These are phyloP conservation scores for Drosophila pallidifrons DNA, from an alignment of 1,140 invertebrate species.

Conservation along the genomic window DNA sequence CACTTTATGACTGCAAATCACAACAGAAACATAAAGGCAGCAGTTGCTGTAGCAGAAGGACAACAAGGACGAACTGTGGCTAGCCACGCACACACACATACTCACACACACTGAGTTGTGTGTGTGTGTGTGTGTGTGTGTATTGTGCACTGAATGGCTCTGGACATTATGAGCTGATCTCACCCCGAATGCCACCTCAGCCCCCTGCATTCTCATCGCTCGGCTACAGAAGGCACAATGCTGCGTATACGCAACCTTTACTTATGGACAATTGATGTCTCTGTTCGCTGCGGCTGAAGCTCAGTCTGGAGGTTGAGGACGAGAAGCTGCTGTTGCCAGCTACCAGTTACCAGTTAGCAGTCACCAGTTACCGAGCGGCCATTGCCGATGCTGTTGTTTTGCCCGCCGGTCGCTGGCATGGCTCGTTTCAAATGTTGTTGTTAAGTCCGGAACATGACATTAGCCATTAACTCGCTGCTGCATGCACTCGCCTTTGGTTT, in stretches of 20 bases:
- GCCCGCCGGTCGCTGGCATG: conserved; percentile 49
- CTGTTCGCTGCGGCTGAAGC: conserved; percentile 37
- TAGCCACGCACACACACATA: conserved; percentile 32
- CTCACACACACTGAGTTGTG: conserved; percentile 16
- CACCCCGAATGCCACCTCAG: background rate
- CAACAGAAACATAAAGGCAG: conserved; percentile 78
- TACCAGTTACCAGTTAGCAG: too few relatives aligned
- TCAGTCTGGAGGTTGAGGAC: background rate
- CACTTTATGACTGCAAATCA: conserved; percentile 83
- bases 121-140: conserved; percentile 18
- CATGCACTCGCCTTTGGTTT: conserved; percentile 79
- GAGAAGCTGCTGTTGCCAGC: conserved; percentile 34
- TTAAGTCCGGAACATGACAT: conserved; percentile 84
- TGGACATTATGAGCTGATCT: conserved; percentile 60
- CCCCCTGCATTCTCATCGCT: background rate
- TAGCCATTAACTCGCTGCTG: conserved; percentile 82
- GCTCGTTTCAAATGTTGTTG: conserved; percentile 80
- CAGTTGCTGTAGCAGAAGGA: conserved; percentile 36
- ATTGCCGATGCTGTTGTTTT: conserved; percentile 50
- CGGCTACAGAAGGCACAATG: conserved; percentile 30
- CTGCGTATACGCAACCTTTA: conserved; percentile 82
- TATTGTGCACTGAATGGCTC: conserved; percentile 54
- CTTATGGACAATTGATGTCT: conserved; percentile 83
- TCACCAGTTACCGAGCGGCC: conserved; percentile 32
- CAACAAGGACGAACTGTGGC: conserved; percentile 42